Evolutionary conservation across 2,888 invertebrate genomes (phyloP).

Genomic region (Diachrysia chrysitis): DNA sequence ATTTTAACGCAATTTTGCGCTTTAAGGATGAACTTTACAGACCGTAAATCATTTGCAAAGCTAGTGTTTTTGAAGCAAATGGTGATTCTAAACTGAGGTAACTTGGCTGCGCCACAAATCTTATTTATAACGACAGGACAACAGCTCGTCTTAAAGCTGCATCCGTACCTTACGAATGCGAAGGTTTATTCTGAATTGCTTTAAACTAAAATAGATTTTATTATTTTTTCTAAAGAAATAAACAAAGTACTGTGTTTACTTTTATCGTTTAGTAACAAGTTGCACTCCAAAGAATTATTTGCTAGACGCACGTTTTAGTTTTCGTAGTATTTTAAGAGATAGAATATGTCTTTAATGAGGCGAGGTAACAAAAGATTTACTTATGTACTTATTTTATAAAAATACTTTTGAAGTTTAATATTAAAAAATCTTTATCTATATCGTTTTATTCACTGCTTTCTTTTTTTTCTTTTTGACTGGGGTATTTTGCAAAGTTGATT

Average conservation of each 20-base stretch:
- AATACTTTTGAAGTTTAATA: too few species aligned
- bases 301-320: not conserved
- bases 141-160: conserved; percentile 12
- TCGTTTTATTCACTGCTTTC: too few species aligned
- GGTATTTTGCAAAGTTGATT: too few species aligned
- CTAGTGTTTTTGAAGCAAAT: conserved; percentile 20
- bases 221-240: not conserved
- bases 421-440: too few species aligned
- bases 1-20: not conserved
- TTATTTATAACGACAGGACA: conserved; percentile 45
- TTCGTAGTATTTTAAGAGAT: not conserved
- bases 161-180: not conserved
- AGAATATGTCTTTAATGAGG: not conserved
- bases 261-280: not conserved
- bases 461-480: too few species aligned
- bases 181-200: conserved; percentile 24
- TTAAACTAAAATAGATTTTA: not conserved
- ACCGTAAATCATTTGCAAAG: conserved; percentile 9
- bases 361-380: not conserved
- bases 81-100: conserved; percentile 20
- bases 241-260: too few species aligned
- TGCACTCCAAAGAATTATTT: not conserved
- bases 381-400: too few species aligned
- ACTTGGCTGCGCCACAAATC: conserved; percentile 36
- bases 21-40: not conserved